Evolutionary conservation across 2,113 vertebrate genomes (phyloP).

Genomic region (Quiscalus mexicanus): DNA sequence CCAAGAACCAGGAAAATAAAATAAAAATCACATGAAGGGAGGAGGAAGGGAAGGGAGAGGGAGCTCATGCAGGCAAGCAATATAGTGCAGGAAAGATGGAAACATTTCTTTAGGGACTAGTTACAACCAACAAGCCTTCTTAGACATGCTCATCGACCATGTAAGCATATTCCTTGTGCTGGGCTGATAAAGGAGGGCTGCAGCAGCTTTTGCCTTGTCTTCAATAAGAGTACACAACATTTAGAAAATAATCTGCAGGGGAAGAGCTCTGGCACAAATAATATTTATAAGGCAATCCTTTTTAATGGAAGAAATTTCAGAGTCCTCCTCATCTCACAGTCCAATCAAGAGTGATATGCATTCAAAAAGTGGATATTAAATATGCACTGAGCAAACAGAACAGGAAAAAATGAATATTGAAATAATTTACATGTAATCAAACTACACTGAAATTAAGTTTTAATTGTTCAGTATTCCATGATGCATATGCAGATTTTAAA

Average conservation of each 20-base stretch:
- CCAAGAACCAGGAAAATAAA: not conserved
- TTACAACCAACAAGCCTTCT: constrained; percentile 70
- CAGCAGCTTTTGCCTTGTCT: constrained; percentile 42
- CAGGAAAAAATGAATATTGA: constrained; percentile 71
- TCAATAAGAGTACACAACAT: constrained; percentile 55
- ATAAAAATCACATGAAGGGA: not conserved
- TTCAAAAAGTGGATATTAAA: constrained; percentile 59
- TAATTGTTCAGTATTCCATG: constrained; percentile 70
- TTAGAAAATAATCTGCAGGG: constrained; percentile 68
- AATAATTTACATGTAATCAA: constrained; percentile 71
- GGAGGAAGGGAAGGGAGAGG: not conserved
- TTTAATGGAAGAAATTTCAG: constrained; percentile 53
- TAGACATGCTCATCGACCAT: constrained; percentile 73
- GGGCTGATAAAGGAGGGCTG: constrained; percentile 67
- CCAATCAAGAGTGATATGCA: constrained; percentile 64
- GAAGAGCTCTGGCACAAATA: constrained; percentile 58
- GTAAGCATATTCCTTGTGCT: constrained; percentile 74
- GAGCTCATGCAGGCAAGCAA: constrained; percentile 29
- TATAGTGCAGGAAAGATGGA: constrained; percentile 28
- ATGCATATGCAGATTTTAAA: constrained; percentile 71
- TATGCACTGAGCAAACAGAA: constrained; percentile 61
- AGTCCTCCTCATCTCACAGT: constrained; percentile 57
- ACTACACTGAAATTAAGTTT: constrained; percentile 69
- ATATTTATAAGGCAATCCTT: constrained; percentile 50
- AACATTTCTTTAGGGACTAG: constrained; percentile 68